Evolutionary conservation across 1,140 invertebrate species (phyloP).

Genomic region (Aricia agestis): DNA sequence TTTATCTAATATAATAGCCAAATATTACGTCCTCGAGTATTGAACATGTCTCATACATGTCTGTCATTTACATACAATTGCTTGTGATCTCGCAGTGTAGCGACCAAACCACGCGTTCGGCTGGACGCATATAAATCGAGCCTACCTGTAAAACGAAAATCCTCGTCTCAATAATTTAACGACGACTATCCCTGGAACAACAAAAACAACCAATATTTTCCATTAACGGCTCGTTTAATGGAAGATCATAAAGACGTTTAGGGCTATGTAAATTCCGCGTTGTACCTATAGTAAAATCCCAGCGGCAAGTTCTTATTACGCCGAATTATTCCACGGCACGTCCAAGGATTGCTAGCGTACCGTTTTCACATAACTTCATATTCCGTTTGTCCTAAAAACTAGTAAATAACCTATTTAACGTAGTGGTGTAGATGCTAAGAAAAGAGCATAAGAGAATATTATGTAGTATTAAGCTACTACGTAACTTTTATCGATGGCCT

Average conservation of each 20-base stretch:
- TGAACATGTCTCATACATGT: no score
- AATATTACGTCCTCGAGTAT: no score
- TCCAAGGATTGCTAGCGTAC: conserved; percentile 22
- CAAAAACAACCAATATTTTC: conserved; percentile 22
- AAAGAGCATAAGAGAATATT: not conserved
- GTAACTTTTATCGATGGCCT: no score
- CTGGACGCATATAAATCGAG: no score
- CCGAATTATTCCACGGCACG: conserved; percentile 52
- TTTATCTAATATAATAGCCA: no score
- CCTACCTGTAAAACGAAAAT: not conserved
- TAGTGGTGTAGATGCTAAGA: not conserved
- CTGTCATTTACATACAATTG: no score
- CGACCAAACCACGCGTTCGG: no score
- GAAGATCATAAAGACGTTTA: conserved; percentile 25
- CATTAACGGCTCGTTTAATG: conserved; percentile 23
- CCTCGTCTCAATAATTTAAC: no score
- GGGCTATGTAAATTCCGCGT: conserved; percentile 19
- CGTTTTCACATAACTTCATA: conserved; percentile 16
- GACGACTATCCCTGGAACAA: not conserved
- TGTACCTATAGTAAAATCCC: conserved; percentile 13
- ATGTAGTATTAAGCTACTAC: not conserved
- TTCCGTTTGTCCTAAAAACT: not conserved
- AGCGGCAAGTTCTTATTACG: conserved; percentile 19
- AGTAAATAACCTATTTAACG: not conserved
- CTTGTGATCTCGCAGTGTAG: no score